Conservation (phyloP, 2,797 vertebrate species). For the Caiman crocodilus region DNA sequence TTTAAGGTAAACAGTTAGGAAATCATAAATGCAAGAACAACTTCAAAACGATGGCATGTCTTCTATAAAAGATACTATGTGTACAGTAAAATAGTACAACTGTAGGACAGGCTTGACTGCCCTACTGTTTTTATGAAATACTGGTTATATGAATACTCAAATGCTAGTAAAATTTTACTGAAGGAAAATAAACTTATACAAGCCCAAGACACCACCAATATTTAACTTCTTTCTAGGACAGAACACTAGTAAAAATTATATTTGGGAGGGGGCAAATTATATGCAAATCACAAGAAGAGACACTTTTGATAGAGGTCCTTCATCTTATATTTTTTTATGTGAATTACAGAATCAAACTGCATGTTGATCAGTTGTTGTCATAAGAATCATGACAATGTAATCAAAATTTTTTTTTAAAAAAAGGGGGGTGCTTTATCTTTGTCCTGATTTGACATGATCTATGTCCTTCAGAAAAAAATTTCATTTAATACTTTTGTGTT, state of each 20-base stretch:
- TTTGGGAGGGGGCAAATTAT: background rate
- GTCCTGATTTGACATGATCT: too few relatives aligned
- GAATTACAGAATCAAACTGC: too few relatives aligned
- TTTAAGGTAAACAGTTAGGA: conserved; percentile 4
- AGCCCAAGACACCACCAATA: background rate
- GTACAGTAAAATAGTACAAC: background rate
- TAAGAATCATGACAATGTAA: too few relatives aligned
- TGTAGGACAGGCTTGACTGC: too few relatives aligned
- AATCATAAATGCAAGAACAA: background rate
- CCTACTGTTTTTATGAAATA: too few relatives aligned
- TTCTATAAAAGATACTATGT: conserved; percentile 43
- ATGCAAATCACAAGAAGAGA: background rate
- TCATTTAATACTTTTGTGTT: too few relatives aligned
- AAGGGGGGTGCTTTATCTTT: too few relatives aligned
- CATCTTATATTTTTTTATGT: background rate
- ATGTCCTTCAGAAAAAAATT: too few relatives aligned
- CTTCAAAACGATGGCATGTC: background rate
- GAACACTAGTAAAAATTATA: background rate
- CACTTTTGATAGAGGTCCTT: background rate
- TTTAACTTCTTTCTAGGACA: background rate
- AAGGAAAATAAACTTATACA: background rate
- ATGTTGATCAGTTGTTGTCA: too few relatives aligned
- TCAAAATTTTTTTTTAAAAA: too few relatives aligned
- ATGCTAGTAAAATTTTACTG: too few relatives aligned
- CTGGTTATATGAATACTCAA: too few relatives aligned